Conservation (phyloP, 2,113 vertebrate genomes). For the Chaetorhynchus papuensis region DNA sequence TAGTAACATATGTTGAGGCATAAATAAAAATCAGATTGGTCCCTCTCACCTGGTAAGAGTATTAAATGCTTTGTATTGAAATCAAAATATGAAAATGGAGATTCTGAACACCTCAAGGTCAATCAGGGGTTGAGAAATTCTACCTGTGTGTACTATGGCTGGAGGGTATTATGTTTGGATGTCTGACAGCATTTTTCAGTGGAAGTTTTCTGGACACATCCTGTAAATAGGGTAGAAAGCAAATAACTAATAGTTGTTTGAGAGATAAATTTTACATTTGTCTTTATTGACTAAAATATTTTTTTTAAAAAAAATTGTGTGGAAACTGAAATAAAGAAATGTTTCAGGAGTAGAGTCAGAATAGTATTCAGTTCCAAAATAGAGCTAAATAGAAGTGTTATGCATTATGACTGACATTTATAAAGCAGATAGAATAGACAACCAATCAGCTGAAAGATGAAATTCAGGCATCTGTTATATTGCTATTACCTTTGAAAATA, state of each 20-base stretch:
- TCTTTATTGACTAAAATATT: neutral
- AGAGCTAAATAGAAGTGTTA: neutral
- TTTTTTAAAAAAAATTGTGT: too few relatives aligned
- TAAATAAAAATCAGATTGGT: neutral
- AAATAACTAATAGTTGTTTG: neutral
- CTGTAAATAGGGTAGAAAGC: neutral
- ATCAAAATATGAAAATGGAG: neutral
- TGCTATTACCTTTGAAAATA: neutral
- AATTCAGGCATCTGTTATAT: neutral
- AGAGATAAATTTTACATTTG: neutral
- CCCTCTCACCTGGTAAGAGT: neutral
- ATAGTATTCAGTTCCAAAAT: neutral
- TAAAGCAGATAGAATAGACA: neutral
- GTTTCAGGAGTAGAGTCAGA: neutral
- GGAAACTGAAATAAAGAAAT: neutral
- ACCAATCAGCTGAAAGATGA: neutral
- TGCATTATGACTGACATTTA: neutral
- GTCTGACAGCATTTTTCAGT: neutral
- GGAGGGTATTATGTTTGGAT: neutral
- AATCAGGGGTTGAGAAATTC: neutral
- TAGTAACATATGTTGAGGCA: neutral
- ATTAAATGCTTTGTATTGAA: neutral
- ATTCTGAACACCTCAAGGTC: neutral
- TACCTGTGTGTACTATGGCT: neutral
- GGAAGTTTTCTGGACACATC: neutral